These are phyloP conservation scores for Cephalopachus bancanus DNA, from an alignment of 2,797 vertebrate species.

Conservation along the genomic window DNA sequence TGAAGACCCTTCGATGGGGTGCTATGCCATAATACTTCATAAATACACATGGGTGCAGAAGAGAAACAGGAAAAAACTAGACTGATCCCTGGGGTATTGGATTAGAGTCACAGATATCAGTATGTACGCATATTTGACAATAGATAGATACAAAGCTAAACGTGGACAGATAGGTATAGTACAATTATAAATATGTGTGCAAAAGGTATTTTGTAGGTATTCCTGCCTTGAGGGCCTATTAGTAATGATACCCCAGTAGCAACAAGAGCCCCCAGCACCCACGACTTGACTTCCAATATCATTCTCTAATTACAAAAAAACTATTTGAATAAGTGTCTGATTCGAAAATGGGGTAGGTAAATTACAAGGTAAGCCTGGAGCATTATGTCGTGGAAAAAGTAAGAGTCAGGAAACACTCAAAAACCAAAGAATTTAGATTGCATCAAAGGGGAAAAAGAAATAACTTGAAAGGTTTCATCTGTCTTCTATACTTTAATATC, in stretches of 20 bases:
- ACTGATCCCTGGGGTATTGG: too few relatives aligned
- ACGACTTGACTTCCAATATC: not conserved
- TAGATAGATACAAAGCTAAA: not conserved
- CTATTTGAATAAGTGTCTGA: not conserved
- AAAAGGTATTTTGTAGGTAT: not conserved
- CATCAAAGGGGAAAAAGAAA: not conserved
- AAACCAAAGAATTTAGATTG: not conserved
- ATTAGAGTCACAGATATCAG: too few relatives aligned
- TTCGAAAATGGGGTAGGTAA: not conserved
- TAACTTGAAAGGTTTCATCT: not conserved
- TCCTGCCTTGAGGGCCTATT: not conserved
- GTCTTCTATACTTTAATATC: not conserved
- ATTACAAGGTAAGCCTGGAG: too few relatives aligned
- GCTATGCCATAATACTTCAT: too few relatives aligned
- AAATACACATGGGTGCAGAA: too few relatives aligned
- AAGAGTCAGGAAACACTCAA: not conserved
- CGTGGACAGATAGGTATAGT: not conserved
- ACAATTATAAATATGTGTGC: not conserved
- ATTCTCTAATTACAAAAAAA: not conserved
- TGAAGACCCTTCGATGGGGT: too few relatives aligned
- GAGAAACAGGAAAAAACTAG: too few relatives aligned
- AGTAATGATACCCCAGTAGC: not conserved
- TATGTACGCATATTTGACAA: too few relatives aligned
- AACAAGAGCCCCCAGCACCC: not conserved
- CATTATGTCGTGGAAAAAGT: not conserved